A percentile compares a stretch with the other conserved stretches of the same genome.
These are phyloP conservation scores for Cheilosia pagana DNA, from an alignment of 2,888 invertebrate genomes.

Conservation along the genomic window DNA sequence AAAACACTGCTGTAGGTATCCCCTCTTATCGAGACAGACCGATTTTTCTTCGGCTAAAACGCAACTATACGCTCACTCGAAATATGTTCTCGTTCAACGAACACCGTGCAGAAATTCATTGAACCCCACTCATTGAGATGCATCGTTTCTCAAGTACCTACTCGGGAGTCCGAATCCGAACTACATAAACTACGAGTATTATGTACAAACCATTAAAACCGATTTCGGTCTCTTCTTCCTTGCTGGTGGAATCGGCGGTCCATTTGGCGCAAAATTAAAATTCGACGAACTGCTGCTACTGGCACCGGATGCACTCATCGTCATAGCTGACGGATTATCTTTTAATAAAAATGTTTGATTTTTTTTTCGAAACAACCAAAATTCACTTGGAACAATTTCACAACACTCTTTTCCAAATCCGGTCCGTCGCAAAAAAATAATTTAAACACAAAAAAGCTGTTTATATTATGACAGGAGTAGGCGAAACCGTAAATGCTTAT, in stretches of 20 bases:
- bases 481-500: constrained; percentile 18
- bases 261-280: constrained; percentile 73
- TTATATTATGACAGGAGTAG: constrained; percentile 19
- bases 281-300: constrained; percentile 79
- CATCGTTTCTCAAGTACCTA: too few species aligned
- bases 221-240: constrained; percentile 82
- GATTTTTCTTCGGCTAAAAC: too few species aligned
- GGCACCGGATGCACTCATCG: constrained; percentile 81
- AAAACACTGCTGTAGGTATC: too few species aligned
- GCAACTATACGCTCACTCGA: too few species aligned
- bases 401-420: constrained; percentile 5
- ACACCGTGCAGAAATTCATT: too few species aligned
- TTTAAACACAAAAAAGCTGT: constrained; percentile 2
- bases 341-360: neutral
- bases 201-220: constrained; percentile 78
- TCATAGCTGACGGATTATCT: constrained; percentile 18
- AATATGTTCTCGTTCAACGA: too few species aligned
- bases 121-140: too few species aligned
- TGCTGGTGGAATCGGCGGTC: constrained; percentile 81
- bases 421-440: constrained; percentile 10
- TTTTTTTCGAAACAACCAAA: neutral
- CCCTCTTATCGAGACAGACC: too few species aligned
- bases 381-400: neutral
- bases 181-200: too few species aligned
- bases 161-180: too few species aligned